Evolutionary conservation across 2,888 invertebrate genomes (phyloP), one percentile per base, ranked within the genome.

Genomic region (Stegana nigrithorax): DNA sequence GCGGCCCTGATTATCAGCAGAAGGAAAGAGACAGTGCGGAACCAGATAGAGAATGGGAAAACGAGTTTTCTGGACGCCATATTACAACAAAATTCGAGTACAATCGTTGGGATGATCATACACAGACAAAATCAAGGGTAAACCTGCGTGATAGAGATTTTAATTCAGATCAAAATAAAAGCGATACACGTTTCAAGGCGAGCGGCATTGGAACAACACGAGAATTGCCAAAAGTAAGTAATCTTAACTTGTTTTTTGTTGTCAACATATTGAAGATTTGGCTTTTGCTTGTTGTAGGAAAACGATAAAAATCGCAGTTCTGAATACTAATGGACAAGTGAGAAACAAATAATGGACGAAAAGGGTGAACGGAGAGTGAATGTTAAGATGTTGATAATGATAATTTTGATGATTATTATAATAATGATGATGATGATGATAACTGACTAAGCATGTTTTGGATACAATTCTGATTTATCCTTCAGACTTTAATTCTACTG

Each of bases 291-390:
- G 7, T 72, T 80, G 44, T 68, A 83, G 81, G 78, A 72, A 69
- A 80, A 74, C 71, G 80, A 83, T 68, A 80, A 76, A 63, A 68
- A 72, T 72, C 73, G 75, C 67, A 80, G 74, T 68, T 75, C 73
- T 77, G 80, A 81, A 71, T 82, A 80, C 68, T 81, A 70, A 79
- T 68, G 66, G 75, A 79, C 67, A 64, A 59, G 58, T 56, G 63
- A 68, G 65, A 65, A n/a, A n/a, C n/a, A n/a, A n/a, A n/a, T n/a
- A n/a, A n/a, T n/a, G n/a, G n/a, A n/a, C n/a, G n/a, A n/a, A n/a
- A n/a, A n/a, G n/a, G n/a, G n/a, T n/a, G n/a, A n/a, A n/a, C n/a
- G n/a, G n/a, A n/a, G n/a, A n/a, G n/a, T n/a, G n/a, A n/a, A n/a
- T n/a, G n/a, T n/a, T n/a, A n/a, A n/a, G n/a, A n/a, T n/a, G n/a